Percentiles rank a stretch among this genome's conserved stretches.
These are phyloP conservation scores for Melanogrammus aeglefinus DNA, from an alignment of 2,797 vertebrate species.

Conservation along the genomic window DNA sequence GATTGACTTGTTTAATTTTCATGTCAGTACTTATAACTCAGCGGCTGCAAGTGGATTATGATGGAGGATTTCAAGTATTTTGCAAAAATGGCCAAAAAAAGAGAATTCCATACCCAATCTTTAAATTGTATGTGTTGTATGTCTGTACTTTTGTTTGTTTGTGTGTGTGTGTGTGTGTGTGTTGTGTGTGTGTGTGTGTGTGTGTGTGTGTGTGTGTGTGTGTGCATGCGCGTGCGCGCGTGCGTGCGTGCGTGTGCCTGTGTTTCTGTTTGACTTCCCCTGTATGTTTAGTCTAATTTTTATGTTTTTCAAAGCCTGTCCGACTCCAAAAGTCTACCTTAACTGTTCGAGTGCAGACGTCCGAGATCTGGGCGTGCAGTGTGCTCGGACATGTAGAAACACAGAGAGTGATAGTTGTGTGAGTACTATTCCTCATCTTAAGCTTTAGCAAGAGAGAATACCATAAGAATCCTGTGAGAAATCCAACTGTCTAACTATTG, in stretches of 20 bases:
- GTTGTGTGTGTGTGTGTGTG: not conserved
- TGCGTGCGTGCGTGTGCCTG: not conserved
- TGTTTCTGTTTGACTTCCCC: not conserved
- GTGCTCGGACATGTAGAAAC: constrained; percentile 67
- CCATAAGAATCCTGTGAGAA: no score
- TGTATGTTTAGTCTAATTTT: not conserved
- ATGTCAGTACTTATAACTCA: no score
- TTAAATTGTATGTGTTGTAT: not conserved
- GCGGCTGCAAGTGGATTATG: no score
- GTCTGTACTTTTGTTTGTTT: not conserved
- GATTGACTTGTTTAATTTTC: no score
- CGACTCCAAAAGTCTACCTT: constrained; percentile 61
- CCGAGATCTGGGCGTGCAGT: constrained; percentile 23
- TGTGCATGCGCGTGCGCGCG: constrained; percentile 70
- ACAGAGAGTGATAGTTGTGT: constrained; percentile 65
- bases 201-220: no score
- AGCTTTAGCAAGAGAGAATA: no score
- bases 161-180: not conserved
- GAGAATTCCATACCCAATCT: no score
- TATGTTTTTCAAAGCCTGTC: constrained; percentile 63
- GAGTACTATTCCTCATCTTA: constrained; percentile 31
- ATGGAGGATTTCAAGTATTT: no score
- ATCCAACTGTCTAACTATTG: no score
- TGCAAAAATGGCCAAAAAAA: no score
- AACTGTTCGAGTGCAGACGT: constrained; percentile 65